Evolutionary conservation across 92 coral and sea anemone genomes (phyloP), one percentile per base, ranked within the genome.

Genomic region (Pocillopora grandis): DNA sequence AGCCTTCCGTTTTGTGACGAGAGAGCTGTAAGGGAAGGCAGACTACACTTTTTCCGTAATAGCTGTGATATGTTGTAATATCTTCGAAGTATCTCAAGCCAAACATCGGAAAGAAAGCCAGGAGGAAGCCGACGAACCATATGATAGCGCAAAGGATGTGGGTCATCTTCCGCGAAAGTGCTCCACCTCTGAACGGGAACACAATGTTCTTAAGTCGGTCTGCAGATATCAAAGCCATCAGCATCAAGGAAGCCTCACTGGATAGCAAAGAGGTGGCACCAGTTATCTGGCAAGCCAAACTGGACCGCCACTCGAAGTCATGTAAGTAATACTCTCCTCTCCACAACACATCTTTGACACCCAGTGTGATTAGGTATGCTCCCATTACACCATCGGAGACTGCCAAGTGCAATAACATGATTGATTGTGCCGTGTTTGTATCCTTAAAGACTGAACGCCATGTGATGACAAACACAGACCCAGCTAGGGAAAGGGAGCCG

Each of bases 321-420:
- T 27, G 31, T 8, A 83, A 84, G 62, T 89, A 90, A 78, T 94
- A 94, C 20, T 71, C 85, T 1, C 98, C 98, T 1, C 90, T 86
- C 76, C 87, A 92, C 74, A 80, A 80, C 8, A 62, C 75, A 55
- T 94, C 93, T 13, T 85, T 89, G n/a, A 89, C 89, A 52, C 93
- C 95, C 11, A 94, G 89, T 59, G 88, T 82, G 15, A 92, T 84
- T 31, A 94, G 35, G 57, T 94, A 92, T 2, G 88, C 62, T 2
- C 95, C 98, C 98, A 94, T 92, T 11, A 94, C 58, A 21, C 90
- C 90, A 83, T 94, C 98, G 3, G 95, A 88, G 52, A 90, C 71
- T 37, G 98, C 98, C 77, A 94, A 76, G 66, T 91, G 90, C 71
- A 87, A 76, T 15, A 93, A 76, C 81, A 93, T 86, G 31, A 27